These are phyloP conservation scores for Chrysemys picta DNA, from an alignment of 2,113 vertebrate species.

Conservation along the genomic window DNA sequence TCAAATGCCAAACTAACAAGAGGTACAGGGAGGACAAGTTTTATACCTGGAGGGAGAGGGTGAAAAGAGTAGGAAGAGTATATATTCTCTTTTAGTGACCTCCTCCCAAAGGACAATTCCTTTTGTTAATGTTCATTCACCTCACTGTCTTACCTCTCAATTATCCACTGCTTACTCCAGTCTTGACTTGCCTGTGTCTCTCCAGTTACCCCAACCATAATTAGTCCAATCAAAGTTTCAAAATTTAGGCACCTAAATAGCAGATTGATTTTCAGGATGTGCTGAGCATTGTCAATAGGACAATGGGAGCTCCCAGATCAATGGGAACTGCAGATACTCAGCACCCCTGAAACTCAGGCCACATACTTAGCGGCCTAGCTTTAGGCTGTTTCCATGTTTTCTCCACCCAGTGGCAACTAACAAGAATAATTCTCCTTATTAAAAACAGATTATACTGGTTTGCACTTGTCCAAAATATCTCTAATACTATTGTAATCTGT, in stretches of 20 bases:
- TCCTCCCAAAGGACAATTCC: neutral
- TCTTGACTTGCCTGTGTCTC: neutral
- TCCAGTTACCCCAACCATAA: neutral
- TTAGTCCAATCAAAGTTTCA: neutral
- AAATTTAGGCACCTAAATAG: neutral
- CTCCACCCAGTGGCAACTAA: conserved; percentile 67
- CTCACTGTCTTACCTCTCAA: fast-evolving
- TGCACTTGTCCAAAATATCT: neutral
- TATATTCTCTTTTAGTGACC: neutral
- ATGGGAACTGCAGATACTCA: neutral
- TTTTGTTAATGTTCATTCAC: neutral
- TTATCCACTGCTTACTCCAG: neutral
- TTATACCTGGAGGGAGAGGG: neutral
- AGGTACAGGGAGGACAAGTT: neutral
- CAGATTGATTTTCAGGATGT: neutral
- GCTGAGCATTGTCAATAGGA: neutral
- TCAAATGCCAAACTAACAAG: conserved; percentile 11
- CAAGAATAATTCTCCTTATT: conserved; percentile 43
- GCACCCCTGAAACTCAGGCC: conserved; percentile 30
- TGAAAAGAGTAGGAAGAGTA: neutral
- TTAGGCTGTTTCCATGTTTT: conserved; percentile 51
- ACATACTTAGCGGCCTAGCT: neutral
- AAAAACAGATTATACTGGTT: neutral
- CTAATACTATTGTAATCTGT: neutral
- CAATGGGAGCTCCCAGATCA: neutral